phyloP scores from a whole-genome alignment of 1,140 invertebrate genomes.

The Aplysia californica region DNA sequence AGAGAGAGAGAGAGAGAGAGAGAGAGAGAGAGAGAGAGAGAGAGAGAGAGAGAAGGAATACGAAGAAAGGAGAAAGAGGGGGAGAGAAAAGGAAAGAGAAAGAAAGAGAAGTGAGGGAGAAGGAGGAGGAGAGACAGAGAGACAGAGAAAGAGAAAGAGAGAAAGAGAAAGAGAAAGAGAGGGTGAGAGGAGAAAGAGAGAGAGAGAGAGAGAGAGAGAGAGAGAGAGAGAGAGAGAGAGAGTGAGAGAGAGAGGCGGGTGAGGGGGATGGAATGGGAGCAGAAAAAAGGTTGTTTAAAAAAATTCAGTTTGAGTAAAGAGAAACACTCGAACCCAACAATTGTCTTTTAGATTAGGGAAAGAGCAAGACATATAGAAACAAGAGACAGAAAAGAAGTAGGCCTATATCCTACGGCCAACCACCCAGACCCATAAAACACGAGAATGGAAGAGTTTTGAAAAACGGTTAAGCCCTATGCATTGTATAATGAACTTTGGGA shows the following conservation, averaged over 20 bases:
- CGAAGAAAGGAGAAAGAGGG: background rate
- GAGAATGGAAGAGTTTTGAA: background rate
- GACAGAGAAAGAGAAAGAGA: slow-evolving; percentile 13
- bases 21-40: background rate
- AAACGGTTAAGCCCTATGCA: too few species aligned
- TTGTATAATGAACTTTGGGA: too few species aligned
- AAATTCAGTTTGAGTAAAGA: too few species aligned
- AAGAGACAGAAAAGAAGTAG: background rate
- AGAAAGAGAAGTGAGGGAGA: background rate
- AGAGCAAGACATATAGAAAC: too few species aligned
- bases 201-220: background rate
- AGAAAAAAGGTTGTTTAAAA: background rate
- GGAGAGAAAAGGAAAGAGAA: background rate
- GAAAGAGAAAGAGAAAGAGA: slow-evolving; percentile 11
- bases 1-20: background rate
- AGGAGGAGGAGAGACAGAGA: background rate
- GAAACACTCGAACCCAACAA: too few species aligned
- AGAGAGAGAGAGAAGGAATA: background rate
- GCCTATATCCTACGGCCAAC: background rate
- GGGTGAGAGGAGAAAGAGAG: background rate
- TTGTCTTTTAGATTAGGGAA: background rate
- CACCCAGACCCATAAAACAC: background rate
- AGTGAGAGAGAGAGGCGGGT: too few species aligned
- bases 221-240: too few species aligned
- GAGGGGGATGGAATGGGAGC: background rate